A percentile compares a stretch with the other conserved stretches of the same genome.
phyloP scores from a whole-genome alignment of 2,888 invertebrate species.

The Cephus nigrinus region DNA sequence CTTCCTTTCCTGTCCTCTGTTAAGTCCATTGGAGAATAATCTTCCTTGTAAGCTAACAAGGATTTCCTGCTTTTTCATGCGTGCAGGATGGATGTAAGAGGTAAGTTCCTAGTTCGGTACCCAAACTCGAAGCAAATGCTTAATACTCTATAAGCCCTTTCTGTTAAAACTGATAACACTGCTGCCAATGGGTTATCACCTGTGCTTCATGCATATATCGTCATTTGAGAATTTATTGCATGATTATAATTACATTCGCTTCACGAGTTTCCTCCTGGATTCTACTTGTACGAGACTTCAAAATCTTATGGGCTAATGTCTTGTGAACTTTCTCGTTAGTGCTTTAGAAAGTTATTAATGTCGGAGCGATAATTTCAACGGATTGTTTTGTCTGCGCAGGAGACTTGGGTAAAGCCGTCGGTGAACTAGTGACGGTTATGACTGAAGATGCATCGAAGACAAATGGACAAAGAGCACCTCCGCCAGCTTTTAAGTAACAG shows the following conservation, averaged over 20 bases:
- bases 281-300: neutral
- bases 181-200: neutral
- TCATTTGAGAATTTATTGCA: neutral
- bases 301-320: neutral
- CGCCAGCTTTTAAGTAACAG: slow-evolving; percentile 59
- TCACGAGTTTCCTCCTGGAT: neutral
- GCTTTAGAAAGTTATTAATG: neutral
- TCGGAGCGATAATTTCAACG: slow-evolving; percentile 5
- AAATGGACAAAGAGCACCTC: slow-evolving; percentile 58
- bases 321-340: neutral
- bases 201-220: neutral
- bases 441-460: slow-evolving; percentile 74
- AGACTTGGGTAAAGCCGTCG: slow-evolving; percentile 88
- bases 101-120: slow-evolving; percentile 43
- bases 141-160: neutral
- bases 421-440: slow-evolving; percentile 90
- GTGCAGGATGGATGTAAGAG: slow-evolving; percentile 67
- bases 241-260: neutral
- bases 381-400: slow-evolving; percentile 68
- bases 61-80: slow-evolving; percentile 36
- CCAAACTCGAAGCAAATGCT: neutral
- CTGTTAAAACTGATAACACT: neutral
- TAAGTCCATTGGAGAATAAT: neutral
- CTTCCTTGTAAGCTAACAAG: neutral
- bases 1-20: neutral